Evolutionary conservation across 2,888 invertebrate species (phyloP).

Genomic region (Macaria notata): DNA sequence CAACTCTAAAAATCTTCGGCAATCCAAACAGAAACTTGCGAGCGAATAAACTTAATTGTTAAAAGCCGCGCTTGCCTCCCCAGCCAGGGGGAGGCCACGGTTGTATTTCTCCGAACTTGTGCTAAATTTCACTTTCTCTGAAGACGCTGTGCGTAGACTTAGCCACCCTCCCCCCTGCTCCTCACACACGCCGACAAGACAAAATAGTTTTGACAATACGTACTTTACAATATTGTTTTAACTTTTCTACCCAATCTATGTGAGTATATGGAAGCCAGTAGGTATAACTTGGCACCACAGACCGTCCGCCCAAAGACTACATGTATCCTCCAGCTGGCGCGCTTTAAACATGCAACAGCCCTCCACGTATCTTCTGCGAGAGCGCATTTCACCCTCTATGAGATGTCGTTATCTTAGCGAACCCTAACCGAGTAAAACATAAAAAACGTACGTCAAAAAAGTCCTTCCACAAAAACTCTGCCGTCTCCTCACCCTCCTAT

Average conservation of each 20-base stretch:
- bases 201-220: constrained; percentile 57
- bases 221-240: constrained; percentile 36
- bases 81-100: constrained; percentile 55
- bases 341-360: constrained; percentile 29
- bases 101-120: constrained; percentile 81
- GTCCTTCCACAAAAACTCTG: constrained; percentile 79
- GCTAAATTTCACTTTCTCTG: constrained; percentile 82
- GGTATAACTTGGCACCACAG: constrained; percentile 1
- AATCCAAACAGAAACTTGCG: constrained; percentile 64
- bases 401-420: constrained; percentile 79
- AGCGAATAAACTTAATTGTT: constrained; percentile 81
- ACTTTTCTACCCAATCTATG: neutral
- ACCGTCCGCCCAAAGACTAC: constrained; percentile 2
- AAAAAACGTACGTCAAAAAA: constrained; percentile 82
- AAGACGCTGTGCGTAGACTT: constrained; percentile 79
- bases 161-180: constrained; percentile 66
- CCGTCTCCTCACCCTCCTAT: constrained; percentile 73
- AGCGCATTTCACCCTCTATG: constrained; percentile 64
- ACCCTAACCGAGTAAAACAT: constrained; percentile 80
- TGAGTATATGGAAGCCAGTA: neutral
- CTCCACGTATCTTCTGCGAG: constrained; percentile 58
- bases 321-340: neutral
- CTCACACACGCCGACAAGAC: constrained; percentile 59
- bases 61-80: constrained; percentile 75
- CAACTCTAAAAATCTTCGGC: constrained; percentile 43